Base-by-base conservation (phyloP, 1,140 invertebrate species). In the Dendrolimus punctatus region DNA sequence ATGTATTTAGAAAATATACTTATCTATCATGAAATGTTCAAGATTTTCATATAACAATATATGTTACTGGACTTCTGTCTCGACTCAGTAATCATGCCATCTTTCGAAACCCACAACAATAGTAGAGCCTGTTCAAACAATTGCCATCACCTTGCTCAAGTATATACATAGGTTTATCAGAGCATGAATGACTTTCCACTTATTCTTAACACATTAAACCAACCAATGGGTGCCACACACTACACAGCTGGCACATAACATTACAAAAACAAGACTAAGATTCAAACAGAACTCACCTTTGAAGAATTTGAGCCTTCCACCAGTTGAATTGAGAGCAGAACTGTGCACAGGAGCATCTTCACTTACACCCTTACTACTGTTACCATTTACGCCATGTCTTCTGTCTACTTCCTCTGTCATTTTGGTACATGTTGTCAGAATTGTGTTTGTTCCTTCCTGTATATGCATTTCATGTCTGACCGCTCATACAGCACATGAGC, bases 361-460 rank as follows among this genome's bases (percentile, higher is more conserved):
- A 69, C 64, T 77, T 46, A 62, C 72, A 69, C 67, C 68, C 68
- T 84, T 84, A 70, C 84, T 86, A 80, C 88, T 88, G 87, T 87
- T 89, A 76, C 88, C 89, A 88, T 90, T 90, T 76, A 89, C 88
- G 82, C 89, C 89, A 88, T 89, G 83, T 89, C 87, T 89, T 89
- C 84, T 89, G 87, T 89, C 88, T 84, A 88, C 87, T 87, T 90
- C 89, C 86, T 90, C 88, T 89, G 88, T 89, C 89, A 90, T 90
- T 89, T 89, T 90, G 86, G 88, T 83, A 90, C 89, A 90, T 90
- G 89, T 90, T 90, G 89, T 90, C 85, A 87, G 85, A 85, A 82
- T 85, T 85, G 83, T 87, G 78, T 82, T 80, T 66, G 81, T 82
- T 82, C 82, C 76, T 85, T 87, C 85, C 84, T 87, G 83, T 87